Base-by-base conservation (phyloP, 1,140 invertebrate species). In the Penaeus japonicus region DNA sequence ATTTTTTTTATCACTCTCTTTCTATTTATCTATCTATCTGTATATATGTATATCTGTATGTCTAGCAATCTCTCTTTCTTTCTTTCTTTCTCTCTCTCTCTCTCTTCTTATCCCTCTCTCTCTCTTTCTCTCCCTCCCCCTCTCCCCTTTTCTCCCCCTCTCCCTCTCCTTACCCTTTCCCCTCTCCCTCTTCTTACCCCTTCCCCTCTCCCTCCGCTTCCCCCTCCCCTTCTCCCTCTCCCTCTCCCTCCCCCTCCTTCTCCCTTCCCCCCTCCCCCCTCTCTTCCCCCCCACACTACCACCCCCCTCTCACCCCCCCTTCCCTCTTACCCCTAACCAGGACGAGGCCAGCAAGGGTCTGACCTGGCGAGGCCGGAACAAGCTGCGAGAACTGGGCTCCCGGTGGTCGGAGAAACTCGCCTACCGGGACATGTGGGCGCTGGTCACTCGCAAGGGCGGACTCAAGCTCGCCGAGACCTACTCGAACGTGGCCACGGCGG, bases 371-470 rank as follows among this genome's bases (percentile, higher is more conserved):
- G 87, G 87, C 12, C 70, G 87, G 59, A 88, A 88, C 87, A 82
- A 83, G 12, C 87, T 88, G 70, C 83, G 81, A 32, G 87, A 88
- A 54, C 70, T 88, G 7, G 87, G 87, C 39, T 88, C 87, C n/a
- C 65, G 87, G 20, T 88, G 87, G 87, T 30, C 81, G 7, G 87
- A 88, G 27, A 90, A 89, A 73, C 55, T 90, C 30, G 84, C 65
- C 30, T 90, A 87, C 81, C 35, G 90, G 18, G 90, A 90, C 85
- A 90, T 90, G 90, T 90, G 90, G 90, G 89, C 89, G n/a, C 55
- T 90, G 84, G 90, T 90, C 20, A 89, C 90, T 24, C 27, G 85
- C 30, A 89, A 89, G 59, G 90, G 87, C 15, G 90, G 87, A 5
- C 85, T 90, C 20, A 90, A 90, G 62, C 83, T 90, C 55, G 90